phyloP scores from a whole-genome alignment of 1,140 invertebrate genomes.

The Metopolophium dirhodum region DNA sequence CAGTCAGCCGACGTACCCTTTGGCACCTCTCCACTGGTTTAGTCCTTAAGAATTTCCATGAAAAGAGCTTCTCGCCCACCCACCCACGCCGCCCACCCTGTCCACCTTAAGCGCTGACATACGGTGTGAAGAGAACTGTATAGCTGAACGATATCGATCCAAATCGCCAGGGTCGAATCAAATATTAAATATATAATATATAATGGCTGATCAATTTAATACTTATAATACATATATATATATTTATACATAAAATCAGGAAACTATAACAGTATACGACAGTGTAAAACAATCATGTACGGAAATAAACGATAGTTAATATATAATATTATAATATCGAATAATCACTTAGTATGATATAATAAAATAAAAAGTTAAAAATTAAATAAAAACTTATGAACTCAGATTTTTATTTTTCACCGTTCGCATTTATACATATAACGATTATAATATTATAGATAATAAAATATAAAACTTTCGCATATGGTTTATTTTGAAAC shows the following conservation, averaged over 20 bases:
- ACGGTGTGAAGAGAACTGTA: background rate
- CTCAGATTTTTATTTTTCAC: no score
- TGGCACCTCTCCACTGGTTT: conserved; percentile 40
- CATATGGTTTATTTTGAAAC: no score
- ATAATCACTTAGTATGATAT: background rate
- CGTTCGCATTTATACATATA: no score
- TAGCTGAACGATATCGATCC: conserved; percentile 44
- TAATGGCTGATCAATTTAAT: conserved; percentile 17
- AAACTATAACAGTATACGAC: background rate
- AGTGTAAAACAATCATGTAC: background rate
- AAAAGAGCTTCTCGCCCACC: background rate
- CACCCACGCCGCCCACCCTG: background rate
- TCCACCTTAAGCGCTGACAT: background rate
- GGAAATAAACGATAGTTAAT: background rate
- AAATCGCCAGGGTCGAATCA: conserved; percentile 16
- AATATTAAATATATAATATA: conserved; percentile 3
- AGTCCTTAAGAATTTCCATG: conserved; percentile 47
- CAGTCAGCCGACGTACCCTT: conserved; percentile 37
- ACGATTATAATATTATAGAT: no score
- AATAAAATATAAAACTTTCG: no score
- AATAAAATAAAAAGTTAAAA: background rate
- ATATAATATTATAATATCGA: background rate
- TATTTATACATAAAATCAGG: background rate
- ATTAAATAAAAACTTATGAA: no score
- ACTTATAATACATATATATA: background rate